Evolutionary conservation across 2,797 vertebrate genomes (phyloP), one percentile per base, ranked within the genome.

Genomic region (Phrynocephalus vlangalii): DNA sequence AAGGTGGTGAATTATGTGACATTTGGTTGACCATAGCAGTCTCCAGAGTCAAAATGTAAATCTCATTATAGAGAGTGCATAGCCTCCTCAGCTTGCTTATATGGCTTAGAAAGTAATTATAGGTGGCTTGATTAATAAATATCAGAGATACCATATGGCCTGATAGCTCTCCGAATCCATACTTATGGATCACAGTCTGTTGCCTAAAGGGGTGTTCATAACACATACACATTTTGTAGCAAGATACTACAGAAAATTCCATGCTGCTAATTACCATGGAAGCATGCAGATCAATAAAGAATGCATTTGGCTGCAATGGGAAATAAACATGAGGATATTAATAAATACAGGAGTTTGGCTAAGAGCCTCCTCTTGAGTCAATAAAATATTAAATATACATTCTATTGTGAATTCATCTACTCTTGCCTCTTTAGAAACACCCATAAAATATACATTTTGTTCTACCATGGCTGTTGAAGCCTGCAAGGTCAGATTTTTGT

Each of bases 101-200:
- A 56, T 15, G 56, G 44, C 63, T 80, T 56, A 68, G 71, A 85
- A 81, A n/a, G 48, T 56, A 88, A 81, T 85, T 50, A 78, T 8
- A 86, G 56, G 82, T 66, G 82, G 81, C 75, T n/a, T 71, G 56
- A 86, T 75, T 90, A 84, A 50, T 86, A 90, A 70, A 84, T 79
- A 83, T 26, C 60, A 73, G 52, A 68, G 44, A 44, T 28, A 73
- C 71, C 48, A 76, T 81, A 76, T 44, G 60, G 78, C 16, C 24
- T 24, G 1, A 70, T 28, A 71, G 83, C 72, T 83, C 78, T n/a
- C 84, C 33, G 89, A 87, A 91, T 86, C 28, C 28, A 84, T 68
- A 77, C 28, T 60, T 84, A 81, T 80, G 76, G 70, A 80, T 84
- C 72, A 50, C 77, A 84, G 60, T 84, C 82, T 84, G 63, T 80